Percentiles rank a stretch among this genome's conserved stretches.
Conservation (phyloP, 2,888 invertebrate species). For the Uloborus plumipes region DNA sequence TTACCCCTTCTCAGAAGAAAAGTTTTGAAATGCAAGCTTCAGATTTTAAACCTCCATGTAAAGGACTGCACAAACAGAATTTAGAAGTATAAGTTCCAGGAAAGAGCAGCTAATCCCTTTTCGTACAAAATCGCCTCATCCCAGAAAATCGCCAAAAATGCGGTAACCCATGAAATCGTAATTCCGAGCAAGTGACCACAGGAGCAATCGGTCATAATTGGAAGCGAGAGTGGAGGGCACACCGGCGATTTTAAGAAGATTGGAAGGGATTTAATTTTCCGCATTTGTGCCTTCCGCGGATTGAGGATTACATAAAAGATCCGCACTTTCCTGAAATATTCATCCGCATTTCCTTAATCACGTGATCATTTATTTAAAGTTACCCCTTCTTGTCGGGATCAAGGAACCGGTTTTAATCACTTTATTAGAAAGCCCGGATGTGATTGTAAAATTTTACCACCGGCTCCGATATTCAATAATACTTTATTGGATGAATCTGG, state of each 20-base stretch:
- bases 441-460: too few species aligned
- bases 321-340: conserved; percentile 32
- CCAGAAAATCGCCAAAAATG: not conserved
- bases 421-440: conserved; percentile 10
- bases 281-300: conserved; percentile 36
- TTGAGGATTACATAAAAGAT: conserved; percentile 26
- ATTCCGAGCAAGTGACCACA: conserved; percentile 43
- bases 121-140: too few species aligned
- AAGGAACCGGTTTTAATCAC: conserved; percentile 35
- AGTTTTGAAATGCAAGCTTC: too few species aligned
- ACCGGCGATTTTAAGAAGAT: conserved; percentile 50
- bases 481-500: too few species aligned
- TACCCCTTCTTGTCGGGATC: conserved; percentile 6
- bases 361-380: conserved; percentile 52
- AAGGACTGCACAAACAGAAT: too few species aligned
- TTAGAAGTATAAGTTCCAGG: too few species aligned
- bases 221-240: not conserved
- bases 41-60: too few species aligned
- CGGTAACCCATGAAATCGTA: conserved; percentile 11
- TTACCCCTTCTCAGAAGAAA: too few species aligned
- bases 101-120: too few species aligned
- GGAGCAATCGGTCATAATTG: conserved; percentile 41
- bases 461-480: too few species aligned
- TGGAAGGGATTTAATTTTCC: conserved; percentile 49
- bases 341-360: conserved; percentile 43